These are phyloP conservation scores for Cossypha polioptera DNA, from an alignment of 2,797 vertebrate species.

Conservation along the genomic window DNA sequence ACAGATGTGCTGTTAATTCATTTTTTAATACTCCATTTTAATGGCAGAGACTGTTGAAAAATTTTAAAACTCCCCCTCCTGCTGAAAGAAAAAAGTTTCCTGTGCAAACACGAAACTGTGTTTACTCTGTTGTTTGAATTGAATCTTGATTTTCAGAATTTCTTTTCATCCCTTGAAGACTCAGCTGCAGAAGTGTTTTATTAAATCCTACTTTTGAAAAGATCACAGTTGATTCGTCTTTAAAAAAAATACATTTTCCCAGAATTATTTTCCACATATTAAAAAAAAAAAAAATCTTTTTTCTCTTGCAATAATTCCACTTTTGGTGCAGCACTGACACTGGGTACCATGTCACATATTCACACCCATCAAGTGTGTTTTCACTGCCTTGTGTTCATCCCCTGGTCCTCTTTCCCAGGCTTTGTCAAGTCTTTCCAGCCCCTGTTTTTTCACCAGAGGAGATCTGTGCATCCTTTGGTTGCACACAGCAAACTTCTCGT, in stretches of 20 bases:
- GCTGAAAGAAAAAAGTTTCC: background rate
- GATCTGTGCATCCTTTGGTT: background rate
- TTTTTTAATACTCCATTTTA: background rate
- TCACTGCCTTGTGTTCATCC: background rate
- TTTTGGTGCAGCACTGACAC: background rate
- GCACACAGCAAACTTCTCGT: background rate
- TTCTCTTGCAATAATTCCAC: background rate
- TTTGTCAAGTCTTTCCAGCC: background rate
- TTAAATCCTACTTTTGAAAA: background rate
- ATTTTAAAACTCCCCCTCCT: background rate
- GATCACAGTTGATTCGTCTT: background rate
- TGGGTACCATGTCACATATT: background rate
- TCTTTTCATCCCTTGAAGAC: background rate
- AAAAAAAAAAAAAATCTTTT: background rate
- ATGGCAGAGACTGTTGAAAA: background rate
- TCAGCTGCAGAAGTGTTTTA: background rate
- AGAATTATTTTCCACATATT: background rate
- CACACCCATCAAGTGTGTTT: background rate
- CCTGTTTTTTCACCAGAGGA: background rate
- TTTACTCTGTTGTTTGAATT: background rate
- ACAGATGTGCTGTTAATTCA: conserved; percentile 11
- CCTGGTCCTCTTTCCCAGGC: background rate
- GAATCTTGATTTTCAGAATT: background rate
- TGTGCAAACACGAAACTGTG: background rate
- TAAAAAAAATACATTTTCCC: background rate